Percentiles rank a stretch among this genome's conserved stretches.
phyloP scores from a whole-genome alignment of 2,888 invertebrate species.

The Thyatira batis region DNA sequence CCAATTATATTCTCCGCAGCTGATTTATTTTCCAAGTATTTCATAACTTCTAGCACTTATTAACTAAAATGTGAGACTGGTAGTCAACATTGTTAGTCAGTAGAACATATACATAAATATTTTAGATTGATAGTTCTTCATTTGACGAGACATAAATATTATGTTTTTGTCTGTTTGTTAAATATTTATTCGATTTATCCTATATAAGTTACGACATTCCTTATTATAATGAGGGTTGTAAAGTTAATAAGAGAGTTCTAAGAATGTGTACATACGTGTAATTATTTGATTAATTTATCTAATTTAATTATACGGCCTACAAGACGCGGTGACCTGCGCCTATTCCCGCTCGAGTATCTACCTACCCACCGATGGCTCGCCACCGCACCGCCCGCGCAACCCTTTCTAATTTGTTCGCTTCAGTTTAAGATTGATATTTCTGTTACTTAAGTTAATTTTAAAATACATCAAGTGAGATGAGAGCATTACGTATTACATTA shows the following conservation, averaged over 20 bases:
- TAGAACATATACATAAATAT: slow-evolving; percentile 77
- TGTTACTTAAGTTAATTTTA: slow-evolving; percentile 28
- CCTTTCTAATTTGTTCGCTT: slow-evolving; percentile 16
- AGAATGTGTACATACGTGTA: slow-evolving; percentile 68
- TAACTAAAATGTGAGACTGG: slow-evolving; percentile 82
- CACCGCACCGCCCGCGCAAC: background rate
- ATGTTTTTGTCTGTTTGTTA: slow-evolving; percentile 67
- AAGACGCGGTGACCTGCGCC: slow-evolving; percentile 42
- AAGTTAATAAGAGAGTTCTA: slow-evolving; percentile 60
- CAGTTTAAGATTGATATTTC: slow-evolving; percentile 23
- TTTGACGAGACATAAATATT: slow-evolving; percentile 62
- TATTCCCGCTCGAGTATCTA: slow-evolving; percentile 13
- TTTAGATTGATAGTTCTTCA: slow-evolving; percentile 72
- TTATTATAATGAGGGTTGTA: slow-evolving; percentile 70
- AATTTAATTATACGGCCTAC: slow-evolving; percentile 70
- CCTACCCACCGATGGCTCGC: background rate
- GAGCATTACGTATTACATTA: slow-evolving; percentile 45
- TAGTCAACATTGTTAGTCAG: slow-evolving; percentile 81
- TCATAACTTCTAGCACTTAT: slow-evolving; percentile 79
- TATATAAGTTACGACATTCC: slow-evolving; percentile 67
- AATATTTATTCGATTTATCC: slow-evolving; percentile 63
- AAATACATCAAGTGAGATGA: slow-evolving; percentile 35
- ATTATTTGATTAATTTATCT: slow-evolving; percentile 56
- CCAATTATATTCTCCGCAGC: slow-evolving; percentile 67
- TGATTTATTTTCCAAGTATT: slow-evolving; percentile 71